Conservation (phyloP, 2,113 vertebrate genomes). For the Hippocampus mohnikei region DNA sequence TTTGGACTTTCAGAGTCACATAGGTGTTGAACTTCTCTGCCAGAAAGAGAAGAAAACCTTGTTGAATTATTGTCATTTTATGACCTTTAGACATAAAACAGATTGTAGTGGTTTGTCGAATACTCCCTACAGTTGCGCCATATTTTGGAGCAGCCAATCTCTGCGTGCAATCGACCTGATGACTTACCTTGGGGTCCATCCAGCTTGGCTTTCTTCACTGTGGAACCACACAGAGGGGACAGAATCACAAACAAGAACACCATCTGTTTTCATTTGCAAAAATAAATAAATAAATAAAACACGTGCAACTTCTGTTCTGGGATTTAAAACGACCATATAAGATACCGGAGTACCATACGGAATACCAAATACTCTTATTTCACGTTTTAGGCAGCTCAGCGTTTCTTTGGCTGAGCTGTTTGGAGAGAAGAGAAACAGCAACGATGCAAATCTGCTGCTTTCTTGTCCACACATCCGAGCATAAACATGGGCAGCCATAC, state of each 20-base stretch:
- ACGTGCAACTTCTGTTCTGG: slow-evolving; percentile 15
- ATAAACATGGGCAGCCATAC: slow-evolving; percentile 10
- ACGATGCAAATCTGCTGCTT: neutral
- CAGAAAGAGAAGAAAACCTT: slow-evolving; percentile 19
- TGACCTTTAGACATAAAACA: neutral
- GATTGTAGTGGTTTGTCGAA: neutral
- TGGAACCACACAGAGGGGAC: slow-evolving; percentile 66
- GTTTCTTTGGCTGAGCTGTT: slow-evolving; percentile 6
- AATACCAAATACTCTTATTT: neutral
- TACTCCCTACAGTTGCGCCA: neutral
- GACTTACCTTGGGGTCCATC: slow-evolving; percentile 93
- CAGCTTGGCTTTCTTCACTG: slow-evolving; percentile 98
- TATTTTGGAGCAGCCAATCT: neutral
- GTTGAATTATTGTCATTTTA: neutral
- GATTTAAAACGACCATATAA: slow-evolving; percentile 9
- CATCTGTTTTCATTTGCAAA: slow-evolving; percentile 52
- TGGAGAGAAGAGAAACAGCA: neutral
- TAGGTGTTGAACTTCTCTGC: slow-evolving; percentile 98
- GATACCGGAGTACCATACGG: neutral
- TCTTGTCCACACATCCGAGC: neutral
- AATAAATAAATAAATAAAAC: neutral
- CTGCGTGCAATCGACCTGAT: slow-evolving; percentile 12
- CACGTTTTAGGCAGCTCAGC: neutral
- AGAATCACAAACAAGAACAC: slow-evolving; percentile 59
- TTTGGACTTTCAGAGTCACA: slow-evolving; percentile 97